Percentiles rank a stretch among this genome's conserved stretches.
These are phyloP conservation scores for Ichneumoninae sp. DNA, from an alignment of 2,888 invertebrate genomes.

Conservation along the genomic window DNA sequence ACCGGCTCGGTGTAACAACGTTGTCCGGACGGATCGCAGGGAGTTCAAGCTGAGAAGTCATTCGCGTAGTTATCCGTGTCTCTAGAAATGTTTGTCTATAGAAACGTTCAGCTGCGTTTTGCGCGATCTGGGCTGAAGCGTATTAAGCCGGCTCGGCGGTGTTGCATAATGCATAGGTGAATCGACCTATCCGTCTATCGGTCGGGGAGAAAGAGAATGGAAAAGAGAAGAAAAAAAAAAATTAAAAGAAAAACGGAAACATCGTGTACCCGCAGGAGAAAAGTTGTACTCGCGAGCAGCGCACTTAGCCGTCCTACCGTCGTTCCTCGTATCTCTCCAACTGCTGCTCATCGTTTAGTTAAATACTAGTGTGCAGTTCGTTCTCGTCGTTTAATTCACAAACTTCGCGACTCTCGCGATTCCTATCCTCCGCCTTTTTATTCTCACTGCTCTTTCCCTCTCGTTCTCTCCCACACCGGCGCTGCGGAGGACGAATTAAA, in stretches of 20 bases:
- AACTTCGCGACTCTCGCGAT: slow-evolving; percentile 55
- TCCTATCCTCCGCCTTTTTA: slow-evolving; percentile 8
- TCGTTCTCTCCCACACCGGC: neutral
- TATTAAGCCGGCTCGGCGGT: neutral
- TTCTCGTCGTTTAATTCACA: slow-evolving; percentile 65
- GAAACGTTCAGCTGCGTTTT: neutral
- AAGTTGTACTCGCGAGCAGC: slow-evolving; percentile 51
- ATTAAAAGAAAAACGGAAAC: neutral
- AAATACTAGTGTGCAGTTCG: slow-evolving; percentile 59
- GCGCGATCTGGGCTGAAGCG: slow-evolving; percentile 6
- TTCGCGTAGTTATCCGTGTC: slow-evolving; percentile 3
- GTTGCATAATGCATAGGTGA: slow-evolving; percentile 50
- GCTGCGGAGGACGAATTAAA: slow-evolving; percentile 58
- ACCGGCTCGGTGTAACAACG: neutral
- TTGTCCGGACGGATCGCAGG: neutral
- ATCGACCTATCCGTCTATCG: slow-evolving; percentile 49
- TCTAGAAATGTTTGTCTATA: slow-evolving; percentile 5
- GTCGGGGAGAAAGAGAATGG: slow-evolving; percentile 12
- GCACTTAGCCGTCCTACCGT: slow-evolving; percentile 44
- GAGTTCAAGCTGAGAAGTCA: neutral
- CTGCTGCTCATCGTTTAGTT: slow-evolving; percentile 48
- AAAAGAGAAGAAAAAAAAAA: slow-evolving; percentile 1
- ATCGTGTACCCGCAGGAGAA: slow-evolving; percentile 27
- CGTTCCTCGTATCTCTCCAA: slow-evolving; percentile 37
- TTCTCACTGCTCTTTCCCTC: neutral